A percentile compares a stretch with the other conserved stretches of the same genome.
These are phyloP conservation scores for Manis pentadactyla DNA, from an alignment of 2,797 vertebrate species.

Conservation along the genomic window DNA sequence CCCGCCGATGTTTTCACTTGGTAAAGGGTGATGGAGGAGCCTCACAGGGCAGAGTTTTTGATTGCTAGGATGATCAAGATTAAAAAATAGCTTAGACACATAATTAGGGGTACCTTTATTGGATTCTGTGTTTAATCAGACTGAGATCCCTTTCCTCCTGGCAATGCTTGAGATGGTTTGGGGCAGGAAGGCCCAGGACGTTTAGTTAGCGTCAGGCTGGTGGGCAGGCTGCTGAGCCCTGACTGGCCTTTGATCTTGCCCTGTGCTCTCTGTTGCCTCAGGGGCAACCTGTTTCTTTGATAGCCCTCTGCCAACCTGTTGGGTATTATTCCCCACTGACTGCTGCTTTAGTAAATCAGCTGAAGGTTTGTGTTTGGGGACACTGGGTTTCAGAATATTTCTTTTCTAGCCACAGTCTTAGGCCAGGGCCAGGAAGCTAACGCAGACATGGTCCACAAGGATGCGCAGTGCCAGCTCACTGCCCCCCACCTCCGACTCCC, in stretches of 20 bases:
- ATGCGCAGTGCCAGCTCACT: background rate
- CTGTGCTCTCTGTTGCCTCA: background rate
- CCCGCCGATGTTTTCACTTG: background rate
- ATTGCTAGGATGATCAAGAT: background rate
- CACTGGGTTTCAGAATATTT: conserved; percentile 11
- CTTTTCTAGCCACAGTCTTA: background rate
- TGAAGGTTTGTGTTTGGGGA: background rate
- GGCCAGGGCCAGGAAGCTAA: background rate
- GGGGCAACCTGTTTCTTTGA: background rate
- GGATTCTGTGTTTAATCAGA: background rate
- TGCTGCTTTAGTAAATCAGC: conserved; percentile 1
- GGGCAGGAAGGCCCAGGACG: background rate
- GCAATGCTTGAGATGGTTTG: background rate
- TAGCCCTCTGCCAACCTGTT: background rate
- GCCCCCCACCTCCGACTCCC: rapidly evolving
- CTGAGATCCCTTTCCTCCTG: background rate
- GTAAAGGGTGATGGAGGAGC: background rate
- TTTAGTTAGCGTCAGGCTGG: background rate
- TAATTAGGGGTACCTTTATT: background rate
- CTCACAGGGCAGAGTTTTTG: background rate
- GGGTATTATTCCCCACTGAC: background rate
- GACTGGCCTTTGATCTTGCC: background rate
- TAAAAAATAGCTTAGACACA: background rate
- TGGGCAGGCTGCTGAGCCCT: background rate
- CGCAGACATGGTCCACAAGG: background rate